phyloP scores from a whole-genome alignment of 2,888 invertebrate species.

The Himalopsyche tibetana region DNA sequence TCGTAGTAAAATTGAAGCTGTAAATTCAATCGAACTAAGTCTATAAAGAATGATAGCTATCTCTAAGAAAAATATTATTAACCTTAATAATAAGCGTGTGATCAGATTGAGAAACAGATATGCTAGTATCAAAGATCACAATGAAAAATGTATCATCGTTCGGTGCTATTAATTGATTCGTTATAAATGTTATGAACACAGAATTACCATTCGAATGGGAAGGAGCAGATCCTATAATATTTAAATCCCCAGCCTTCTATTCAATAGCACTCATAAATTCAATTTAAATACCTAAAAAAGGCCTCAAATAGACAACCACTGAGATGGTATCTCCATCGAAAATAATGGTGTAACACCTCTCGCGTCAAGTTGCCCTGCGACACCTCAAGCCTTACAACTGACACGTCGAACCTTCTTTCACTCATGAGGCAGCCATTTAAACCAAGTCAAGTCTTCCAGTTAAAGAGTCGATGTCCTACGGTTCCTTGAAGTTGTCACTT shows the following conservation, averaged over 20 bases:
- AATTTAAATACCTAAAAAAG: slow-evolving; percentile 59
- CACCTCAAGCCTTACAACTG: slow-evolving; percentile 54
- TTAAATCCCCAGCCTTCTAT: neutral
- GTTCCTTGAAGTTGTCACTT: slow-evolving; percentile 34
- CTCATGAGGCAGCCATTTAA: slow-evolving; percentile 44
- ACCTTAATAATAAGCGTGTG: too few relatives aligned
- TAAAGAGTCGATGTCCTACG: slow-evolving; percentile 33
- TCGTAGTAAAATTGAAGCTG: too few relatives aligned
- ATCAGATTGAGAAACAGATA: too few relatives aligned
- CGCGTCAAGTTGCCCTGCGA: slow-evolving; percentile 36
- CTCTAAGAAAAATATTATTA: too few relatives aligned
- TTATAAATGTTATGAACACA: neutral
- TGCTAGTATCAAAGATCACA: too few relatives aligned
- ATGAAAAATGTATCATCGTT: neutral
- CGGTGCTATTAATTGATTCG: slow-evolving; percentile 1
- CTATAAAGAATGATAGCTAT: too few relatives aligned
- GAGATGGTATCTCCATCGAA: slow-evolving; percentile 61
- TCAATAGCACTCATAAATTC: slow-evolving; percentile 55
- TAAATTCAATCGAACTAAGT: too few relatives aligned
- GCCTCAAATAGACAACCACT: slow-evolving; percentile 57
- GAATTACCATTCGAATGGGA: slow-evolving; percentile 12
- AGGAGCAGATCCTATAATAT: neutral
- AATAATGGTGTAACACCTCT: slow-evolving; percentile 64
- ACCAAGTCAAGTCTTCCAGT: slow-evolving; percentile 10
- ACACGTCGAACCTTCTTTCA: slow-evolving; percentile 55